A percentile compares a stretch with the other conserved stretches of the same genome.
These are phyloP conservation scores for Papilio gigon DNA, from an alignment of 2,888 invertebrate species.

Conservation along the genomic window DNA sequence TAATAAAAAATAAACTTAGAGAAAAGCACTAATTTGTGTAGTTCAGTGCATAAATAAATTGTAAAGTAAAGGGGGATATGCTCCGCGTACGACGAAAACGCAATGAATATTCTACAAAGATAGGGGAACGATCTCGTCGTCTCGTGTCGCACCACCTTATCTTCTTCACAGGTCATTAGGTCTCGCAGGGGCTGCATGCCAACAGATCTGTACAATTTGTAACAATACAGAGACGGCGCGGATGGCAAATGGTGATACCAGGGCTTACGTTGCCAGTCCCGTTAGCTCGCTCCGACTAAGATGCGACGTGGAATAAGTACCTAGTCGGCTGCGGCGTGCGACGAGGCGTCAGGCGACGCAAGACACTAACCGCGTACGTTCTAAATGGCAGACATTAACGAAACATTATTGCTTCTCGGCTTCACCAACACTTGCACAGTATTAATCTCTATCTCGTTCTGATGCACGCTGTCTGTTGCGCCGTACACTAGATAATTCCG, in stretches of 20 bases:
- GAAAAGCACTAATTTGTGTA: constrained; percentile 5
- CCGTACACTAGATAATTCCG: constrained; percentile 61
- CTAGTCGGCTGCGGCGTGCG: constrained; percentile 60
- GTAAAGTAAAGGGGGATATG: constrained; percentile 5
- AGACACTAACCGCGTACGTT: constrained; percentile 73
- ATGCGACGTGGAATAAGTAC: constrained; percentile 63
- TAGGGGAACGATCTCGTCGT: constrained; percentile 73
- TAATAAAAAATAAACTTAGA: too few species aligned
- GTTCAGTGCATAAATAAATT: constrained; percentile 1
- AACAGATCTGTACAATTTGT: constrained; percentile 76
- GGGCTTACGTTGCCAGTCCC: constrained; percentile 69
- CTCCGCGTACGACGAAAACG: constrained; percentile 50
- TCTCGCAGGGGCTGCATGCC: constrained; percentile 67
- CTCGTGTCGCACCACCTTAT: constrained; percentile 77
- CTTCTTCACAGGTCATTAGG: constrained; percentile 83
- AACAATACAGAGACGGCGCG: constrained; percentile 75
- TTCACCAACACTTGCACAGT: constrained; percentile 73
- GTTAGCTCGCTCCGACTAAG: constrained; percentile 58
- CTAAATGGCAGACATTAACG: constrained; percentile 79
- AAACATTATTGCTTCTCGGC: constrained; percentile 77
- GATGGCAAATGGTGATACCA: constrained; percentile 74
- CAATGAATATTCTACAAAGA: constrained; percentile 68
- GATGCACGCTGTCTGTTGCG: constrained; percentile 60
- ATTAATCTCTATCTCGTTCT: constrained; percentile 74
- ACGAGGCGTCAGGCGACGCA: constrained; percentile 61